A percentile compares a stretch with the other conserved stretches of the same genome.
These are phyloP conservation scores for Tryphoninae sp. DNA, from an alignment of 2,888 invertebrate genomes.

Conservation along the genomic window DNA sequence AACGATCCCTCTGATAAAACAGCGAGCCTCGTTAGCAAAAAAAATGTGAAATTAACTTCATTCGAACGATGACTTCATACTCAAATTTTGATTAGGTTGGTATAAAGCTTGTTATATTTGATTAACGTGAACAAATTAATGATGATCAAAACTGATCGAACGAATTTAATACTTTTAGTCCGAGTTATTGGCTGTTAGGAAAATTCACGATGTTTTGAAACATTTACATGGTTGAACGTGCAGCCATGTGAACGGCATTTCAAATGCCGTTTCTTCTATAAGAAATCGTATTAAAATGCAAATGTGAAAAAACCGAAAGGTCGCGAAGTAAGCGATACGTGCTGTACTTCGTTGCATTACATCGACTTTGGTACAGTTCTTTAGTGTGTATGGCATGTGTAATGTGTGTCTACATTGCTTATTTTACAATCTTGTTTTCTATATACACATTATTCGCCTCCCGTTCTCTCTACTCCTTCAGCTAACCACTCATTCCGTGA, in stretches of 20 bases:
- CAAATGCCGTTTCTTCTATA: neutral
- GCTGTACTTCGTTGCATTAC: constrained; percentile 10
- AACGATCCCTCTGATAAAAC: neutral
- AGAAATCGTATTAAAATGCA: constrained; percentile 51
- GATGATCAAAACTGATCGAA: too few species aligned
- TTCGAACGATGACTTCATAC: too few species aligned
- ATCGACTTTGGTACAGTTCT: constrained; percentile 18
- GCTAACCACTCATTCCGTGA: constrained; percentile 54
- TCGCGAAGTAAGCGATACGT: constrained; percentile 36
- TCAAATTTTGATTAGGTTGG: too few species aligned
- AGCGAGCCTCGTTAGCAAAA: neutral
- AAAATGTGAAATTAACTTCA: too few species aligned
- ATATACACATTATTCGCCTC: constrained; percentile 43
- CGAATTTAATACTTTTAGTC: too few species aligned
- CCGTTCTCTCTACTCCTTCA: constrained; percentile 36
- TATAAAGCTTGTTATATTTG: too few species aligned
- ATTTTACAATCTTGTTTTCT: constrained; percentile 56
- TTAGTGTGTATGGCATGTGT: constrained; percentile 48
- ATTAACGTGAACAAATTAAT: too few species aligned
- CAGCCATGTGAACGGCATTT: neutral
- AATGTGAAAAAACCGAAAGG: constrained; percentile 46
- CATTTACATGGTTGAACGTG: neutral
- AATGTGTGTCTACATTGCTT: constrained; percentile 63
- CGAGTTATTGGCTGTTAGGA: too few species aligned
- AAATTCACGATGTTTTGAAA: too few species aligned